Conservation (phyloP, 2,888 invertebrate species). For the Troides aeacus region DNA sequence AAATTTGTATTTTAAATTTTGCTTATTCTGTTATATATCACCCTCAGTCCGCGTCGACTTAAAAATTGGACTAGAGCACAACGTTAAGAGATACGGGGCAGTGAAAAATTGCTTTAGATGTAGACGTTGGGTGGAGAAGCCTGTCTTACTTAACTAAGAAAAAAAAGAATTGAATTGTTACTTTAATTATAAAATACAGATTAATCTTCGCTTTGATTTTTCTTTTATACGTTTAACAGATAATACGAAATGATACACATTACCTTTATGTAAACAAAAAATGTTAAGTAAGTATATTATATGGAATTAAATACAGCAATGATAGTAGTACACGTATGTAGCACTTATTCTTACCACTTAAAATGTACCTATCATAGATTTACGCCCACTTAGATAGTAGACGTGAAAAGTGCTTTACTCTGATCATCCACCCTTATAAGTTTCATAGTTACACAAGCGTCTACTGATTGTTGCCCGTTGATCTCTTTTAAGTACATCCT, state of each 20-base stretch:
- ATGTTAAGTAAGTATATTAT: no score
- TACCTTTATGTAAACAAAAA: no score
- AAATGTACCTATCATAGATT: no score
- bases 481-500: conserved; percentile 23
- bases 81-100: conserved; percentile 43
- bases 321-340: no score
- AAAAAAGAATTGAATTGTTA: conserved; percentile 58
- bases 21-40: conserved; percentile 32
- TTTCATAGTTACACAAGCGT: conserved; percentile 9
- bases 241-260: no score
- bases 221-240: no score
- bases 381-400: conserved; percentile 2
- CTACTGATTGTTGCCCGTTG: conserved; percentile 15
- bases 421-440: conserved; percentile 15
- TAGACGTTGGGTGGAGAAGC: conserved; percentile 61
- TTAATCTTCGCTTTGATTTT: no score
- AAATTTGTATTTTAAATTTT: conserved; percentile 30
- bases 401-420: background rate
- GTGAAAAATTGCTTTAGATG: conserved; percentile 66
- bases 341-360: no score
- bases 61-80: conserved; percentile 39
- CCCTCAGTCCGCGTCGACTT: conserved; percentile 41
- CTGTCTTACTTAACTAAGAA: conserved; percentile 46
- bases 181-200: background rate
- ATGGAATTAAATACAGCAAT: no score